These are phyloP conservation scores for Forbesichthys agassizii DNA, from an alignment of 2,113 vertebrate species.

Conservation along the genomic window DNA sequence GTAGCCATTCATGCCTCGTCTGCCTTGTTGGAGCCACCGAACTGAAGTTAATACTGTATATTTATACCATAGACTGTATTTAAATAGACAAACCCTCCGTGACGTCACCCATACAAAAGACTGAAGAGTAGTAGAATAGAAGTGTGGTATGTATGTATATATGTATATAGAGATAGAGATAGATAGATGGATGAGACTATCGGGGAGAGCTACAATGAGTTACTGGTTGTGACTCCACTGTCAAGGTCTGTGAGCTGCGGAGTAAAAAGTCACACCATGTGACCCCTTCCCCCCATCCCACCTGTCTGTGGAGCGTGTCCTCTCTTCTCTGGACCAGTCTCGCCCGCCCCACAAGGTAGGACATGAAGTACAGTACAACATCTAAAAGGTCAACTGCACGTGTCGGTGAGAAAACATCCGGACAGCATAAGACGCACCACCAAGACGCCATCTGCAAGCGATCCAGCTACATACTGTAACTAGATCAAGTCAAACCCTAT, in stretches of 20 bases:
- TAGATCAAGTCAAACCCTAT: no score
- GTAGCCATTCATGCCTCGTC: background rate
- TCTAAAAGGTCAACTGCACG: conserved; percentile 17
- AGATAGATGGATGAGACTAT: background rate
- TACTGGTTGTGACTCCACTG: conserved; percentile 57
- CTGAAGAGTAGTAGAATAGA: background rate
- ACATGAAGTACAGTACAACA: background rate
- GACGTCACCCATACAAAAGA: conserved; percentile 49
- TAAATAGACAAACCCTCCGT: conserved; percentile 27
- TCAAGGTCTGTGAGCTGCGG: conserved; percentile 70
- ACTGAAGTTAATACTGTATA: conserved; percentile 14
- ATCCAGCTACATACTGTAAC: no score
- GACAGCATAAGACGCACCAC: no score
- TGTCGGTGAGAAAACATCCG: background rate
- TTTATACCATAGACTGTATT: conserved; percentile 47
- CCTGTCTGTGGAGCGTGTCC: conserved; percentile 8
- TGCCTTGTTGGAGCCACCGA: background rate
- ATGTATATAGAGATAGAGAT: background rate
- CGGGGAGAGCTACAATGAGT: conserved; percentile 40
- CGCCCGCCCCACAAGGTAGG: conserved; percentile 36
- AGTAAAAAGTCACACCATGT: conserved; percentile 63
- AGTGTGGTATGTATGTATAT: background rate
- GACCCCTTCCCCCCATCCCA: conserved; percentile 25
- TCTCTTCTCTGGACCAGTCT: conserved; percentile 44
- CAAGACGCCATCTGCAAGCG: no score